phyloP scores from a whole-genome alignment of 2,113 vertebrate species.

The Plotosus lineatus region DNA sequence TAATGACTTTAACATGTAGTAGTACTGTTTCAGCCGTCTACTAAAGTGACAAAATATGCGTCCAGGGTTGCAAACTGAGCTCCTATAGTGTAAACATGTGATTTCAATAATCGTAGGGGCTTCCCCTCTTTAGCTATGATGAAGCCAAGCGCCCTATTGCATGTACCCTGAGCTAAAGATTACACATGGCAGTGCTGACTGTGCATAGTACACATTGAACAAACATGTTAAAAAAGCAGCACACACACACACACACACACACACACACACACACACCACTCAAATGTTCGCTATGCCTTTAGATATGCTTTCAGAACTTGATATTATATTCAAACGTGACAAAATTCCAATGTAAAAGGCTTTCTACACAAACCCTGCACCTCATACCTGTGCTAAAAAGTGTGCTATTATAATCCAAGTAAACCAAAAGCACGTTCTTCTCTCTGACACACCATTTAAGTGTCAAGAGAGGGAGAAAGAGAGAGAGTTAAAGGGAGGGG shows the following conservation, averaged over 20 bases:
- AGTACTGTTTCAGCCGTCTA: too few species aligned
- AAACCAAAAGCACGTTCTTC: neutral
- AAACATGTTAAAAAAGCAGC: neutral
- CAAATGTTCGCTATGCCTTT: neutral
- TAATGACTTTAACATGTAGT: too few species aligned
- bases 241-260: neutral
- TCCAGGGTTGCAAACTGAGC: too few species aligned
- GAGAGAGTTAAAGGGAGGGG: slow-evolving; percentile 16
- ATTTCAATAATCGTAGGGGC: neutral
- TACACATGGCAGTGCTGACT: slow-evolving; percentile 36
- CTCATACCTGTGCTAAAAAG: neutral
- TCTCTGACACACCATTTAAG: neutral
- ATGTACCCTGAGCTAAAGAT: slow-evolving; percentile 22
- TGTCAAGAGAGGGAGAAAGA: slow-evolving; percentile 36
- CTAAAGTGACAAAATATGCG: too few species aligned
- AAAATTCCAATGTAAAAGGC: neutral
- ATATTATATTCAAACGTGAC: neutral
- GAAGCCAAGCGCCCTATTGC: neutral
- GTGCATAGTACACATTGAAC: neutral
- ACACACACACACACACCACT: neutral
- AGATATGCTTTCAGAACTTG: neutral
- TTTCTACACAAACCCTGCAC: neutral
- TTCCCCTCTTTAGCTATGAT: neutral
- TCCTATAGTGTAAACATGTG: neutral
- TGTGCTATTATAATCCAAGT: too few species aligned